phyloP scores from a whole-genome alignment of 2,888 invertebrate genomes.

The Phengaris arion region DNA sequence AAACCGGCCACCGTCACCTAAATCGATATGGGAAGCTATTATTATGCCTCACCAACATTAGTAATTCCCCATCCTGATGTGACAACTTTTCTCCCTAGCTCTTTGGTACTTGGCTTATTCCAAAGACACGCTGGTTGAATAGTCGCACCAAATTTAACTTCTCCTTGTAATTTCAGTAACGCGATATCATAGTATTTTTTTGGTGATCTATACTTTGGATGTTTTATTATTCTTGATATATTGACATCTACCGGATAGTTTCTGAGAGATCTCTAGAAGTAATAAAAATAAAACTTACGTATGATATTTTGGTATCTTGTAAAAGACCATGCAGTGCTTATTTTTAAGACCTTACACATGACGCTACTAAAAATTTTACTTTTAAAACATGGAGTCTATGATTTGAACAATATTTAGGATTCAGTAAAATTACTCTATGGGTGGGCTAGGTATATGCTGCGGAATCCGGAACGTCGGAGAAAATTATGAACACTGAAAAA shows the following conservation, averaged over 20 bases:
- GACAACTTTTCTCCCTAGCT: constrained; percentile 34
- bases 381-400: background rate
- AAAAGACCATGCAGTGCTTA: background rate
- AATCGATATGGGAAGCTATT: too few relatives aligned
- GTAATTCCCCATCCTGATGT: constrained; percentile 43
- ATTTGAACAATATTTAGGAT: background rate
- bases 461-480: too few relatives aligned
- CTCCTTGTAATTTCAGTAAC: constrained; percentile 38
- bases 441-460: too few relatives aligned
- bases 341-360: too few relatives aligned
- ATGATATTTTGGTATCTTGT: background rate
- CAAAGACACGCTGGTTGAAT: constrained; percentile 42
- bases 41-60: constrained; percentile 37
- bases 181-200: constrained; percentile 45
- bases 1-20: background rate
- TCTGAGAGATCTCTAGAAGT: background rate
- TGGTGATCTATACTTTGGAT: constrained; percentile 40
- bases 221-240: constrained; percentile 40
- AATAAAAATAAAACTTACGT: too few relatives aligned
- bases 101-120: constrained; percentile 34
- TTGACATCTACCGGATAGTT: constrained; percentile 32
- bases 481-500: too few relatives aligned
- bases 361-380: background rate
- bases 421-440: background rate
- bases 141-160: constrained; percentile 35